These are phyloP conservation scores for Dicrostonyx torquatus DNA, from an alignment of 2,797 vertebrate genomes.

Conservation along the genomic window DNA sequence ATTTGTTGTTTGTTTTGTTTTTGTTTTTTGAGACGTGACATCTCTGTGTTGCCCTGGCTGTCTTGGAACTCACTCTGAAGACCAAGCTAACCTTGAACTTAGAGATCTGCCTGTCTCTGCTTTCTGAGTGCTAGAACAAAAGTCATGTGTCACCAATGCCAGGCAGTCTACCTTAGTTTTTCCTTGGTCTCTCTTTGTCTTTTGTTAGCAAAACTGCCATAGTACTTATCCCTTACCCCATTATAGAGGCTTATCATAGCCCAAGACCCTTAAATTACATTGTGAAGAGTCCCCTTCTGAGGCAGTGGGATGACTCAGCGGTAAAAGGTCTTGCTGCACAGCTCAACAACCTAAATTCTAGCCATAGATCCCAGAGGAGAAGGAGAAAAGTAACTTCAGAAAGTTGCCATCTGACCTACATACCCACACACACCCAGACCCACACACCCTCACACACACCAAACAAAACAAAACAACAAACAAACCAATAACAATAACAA, in stretches of 20 bases:
- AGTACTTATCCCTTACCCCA: not conserved
- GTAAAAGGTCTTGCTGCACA: not conserved
- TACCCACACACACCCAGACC: too few relatives aligned
- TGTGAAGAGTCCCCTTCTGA: not conserved
- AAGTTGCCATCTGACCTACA: not conserved
- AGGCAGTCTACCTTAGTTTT: not conserved
- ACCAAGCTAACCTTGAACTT: too few relatives aligned
- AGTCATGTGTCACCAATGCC: fast-evolving
- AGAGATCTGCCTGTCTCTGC: too few relatives aligned
- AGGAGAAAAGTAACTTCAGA: not conserved
- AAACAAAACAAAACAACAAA: not conserved
- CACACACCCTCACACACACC: not conserved
- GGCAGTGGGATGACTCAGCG: not conserved
- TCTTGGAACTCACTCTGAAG: too few relatives aligned
- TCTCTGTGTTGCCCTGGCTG: too few relatives aligned
- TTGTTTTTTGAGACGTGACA: too few relatives aligned
- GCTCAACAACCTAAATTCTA: not conserved
- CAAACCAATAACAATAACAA: not conserved
- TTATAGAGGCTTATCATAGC: not conserved
- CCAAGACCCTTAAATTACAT: not conserved
- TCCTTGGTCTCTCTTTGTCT: not conserved
- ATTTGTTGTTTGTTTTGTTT: too few relatives aligned
- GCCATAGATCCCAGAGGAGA: not conserved
- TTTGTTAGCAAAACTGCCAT: not conserved
- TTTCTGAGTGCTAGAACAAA: too few relatives aligned